A percentile compares a stretch with the other conserved stretches of the same genome.
Evolutionary conservation across 2,113 vertebrate species (phyloP).

Genomic region (Triplophysa tibetana): DNA sequence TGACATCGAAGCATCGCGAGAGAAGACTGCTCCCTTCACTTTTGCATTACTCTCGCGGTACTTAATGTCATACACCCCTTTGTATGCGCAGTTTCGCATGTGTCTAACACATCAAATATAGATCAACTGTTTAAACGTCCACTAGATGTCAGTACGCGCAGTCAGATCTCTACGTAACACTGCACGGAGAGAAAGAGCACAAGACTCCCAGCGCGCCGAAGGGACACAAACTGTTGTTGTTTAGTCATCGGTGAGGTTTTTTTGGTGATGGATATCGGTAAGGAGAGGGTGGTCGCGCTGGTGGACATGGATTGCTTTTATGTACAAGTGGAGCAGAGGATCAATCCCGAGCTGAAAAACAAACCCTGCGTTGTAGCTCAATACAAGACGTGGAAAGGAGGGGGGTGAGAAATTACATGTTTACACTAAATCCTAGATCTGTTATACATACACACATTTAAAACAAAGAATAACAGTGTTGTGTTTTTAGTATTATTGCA

Average conservation of each 20-base stretch:
- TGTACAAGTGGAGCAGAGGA: slow-evolving; percentile 93
- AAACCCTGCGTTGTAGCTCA: slow-evolving; percentile 92
- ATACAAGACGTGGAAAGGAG: slow-evolving; percentile 94
- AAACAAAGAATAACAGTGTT: neutral
- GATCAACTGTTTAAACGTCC: too few relatives aligned
- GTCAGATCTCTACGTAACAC: too few relatives aligned
- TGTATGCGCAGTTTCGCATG: too few relatives aligned
- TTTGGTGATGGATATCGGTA: slow-evolving; percentile 76
- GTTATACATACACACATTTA: neutral
- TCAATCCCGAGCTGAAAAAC: slow-evolving; percentile 82
- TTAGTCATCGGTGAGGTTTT: neutral
- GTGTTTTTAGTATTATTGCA: slow-evolving; percentile 83
- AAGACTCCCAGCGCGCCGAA: neutral
- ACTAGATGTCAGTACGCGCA: too few relatives aligned
- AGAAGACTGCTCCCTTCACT: too few relatives aligned
- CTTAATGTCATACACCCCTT: too few relatives aligned
- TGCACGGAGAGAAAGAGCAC: neutral
- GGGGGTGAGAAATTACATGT: slow-evolving; percentile 76
- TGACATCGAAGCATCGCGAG: too few relatives aligned
- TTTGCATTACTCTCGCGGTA: too few relatives aligned
- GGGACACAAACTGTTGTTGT: neutral
- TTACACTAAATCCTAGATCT: too few relatives aligned
- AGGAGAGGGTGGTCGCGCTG: slow-evolving; percentile 86
- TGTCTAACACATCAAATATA: too few relatives aligned
- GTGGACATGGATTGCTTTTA: slow-evolving; percentile 98